A percentile compares a stretch with the other conserved stretches of the same genome.
Conservation (phyloP, 2,797 vertebrate species). For the Lates japonicus region DNA sequence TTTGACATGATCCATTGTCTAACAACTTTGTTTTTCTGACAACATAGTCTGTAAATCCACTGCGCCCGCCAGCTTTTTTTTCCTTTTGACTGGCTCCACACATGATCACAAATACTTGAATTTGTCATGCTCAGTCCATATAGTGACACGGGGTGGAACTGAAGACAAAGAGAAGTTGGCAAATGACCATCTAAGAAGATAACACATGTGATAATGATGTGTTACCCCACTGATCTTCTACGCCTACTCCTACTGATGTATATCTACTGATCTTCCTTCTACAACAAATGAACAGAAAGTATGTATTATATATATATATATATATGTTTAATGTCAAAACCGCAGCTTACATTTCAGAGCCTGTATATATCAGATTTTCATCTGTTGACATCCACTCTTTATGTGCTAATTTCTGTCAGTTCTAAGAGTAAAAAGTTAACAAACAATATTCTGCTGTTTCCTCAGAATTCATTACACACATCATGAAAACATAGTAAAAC, state of each 20-base stretch:
- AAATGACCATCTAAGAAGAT: constrained; percentile 33
- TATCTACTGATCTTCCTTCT: constrained; percentile 31
- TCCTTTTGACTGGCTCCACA: constrained; percentile 3
- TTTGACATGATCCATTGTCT: neutral
- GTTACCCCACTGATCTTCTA: constrained; percentile 38
- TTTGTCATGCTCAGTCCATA: neutral
- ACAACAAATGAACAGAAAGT: constrained; percentile 9
- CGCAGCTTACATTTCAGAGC: constrained; percentile 24
- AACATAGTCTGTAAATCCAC: neutral
- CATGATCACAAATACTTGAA: constrained; percentile 7
- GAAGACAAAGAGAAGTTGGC: constrained; percentile 24
- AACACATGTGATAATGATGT: constrained; percentile 50
- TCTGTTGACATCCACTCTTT: constrained; percentile 17
- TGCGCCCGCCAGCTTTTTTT: neutral
- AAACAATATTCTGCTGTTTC: constrained; percentile 24
- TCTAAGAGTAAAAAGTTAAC: constrained; percentile 31
- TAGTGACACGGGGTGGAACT: constrained; percentile 1
- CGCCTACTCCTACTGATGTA: constrained; percentile 31
- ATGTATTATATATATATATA: neutral
- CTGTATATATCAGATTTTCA: neutral
- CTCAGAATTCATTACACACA: constrained; percentile 1
- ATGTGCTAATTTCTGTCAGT: constrained; percentile 19
- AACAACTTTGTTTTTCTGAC: neutral
- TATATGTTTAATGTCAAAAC: constrained; percentile 18
- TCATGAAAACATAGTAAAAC: neutral